Evolutionary conservation across 1,140 invertebrate genomes (phyloP).

Genomic region (Calephelis virginiensis): DNA sequence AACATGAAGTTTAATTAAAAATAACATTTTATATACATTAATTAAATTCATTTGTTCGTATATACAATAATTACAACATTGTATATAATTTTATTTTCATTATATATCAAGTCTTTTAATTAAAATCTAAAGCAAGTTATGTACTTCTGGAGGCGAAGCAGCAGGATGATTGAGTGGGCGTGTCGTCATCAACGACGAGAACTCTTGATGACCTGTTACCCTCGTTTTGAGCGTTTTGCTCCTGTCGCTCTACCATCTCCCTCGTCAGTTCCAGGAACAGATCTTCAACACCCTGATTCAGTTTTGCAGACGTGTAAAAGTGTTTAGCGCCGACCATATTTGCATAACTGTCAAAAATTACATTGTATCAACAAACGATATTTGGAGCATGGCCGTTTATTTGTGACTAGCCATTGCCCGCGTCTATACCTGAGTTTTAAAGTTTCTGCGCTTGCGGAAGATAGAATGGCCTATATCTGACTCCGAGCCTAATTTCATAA

Average conservation of each 20-base stretch:
- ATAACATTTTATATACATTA: slow-evolving; percentile 7
- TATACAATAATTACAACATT: slow-evolving; percentile 15
- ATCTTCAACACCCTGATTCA: slow-evolving; percentile 95
- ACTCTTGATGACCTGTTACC: slow-evolving; percentile 45
- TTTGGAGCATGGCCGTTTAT: no score
- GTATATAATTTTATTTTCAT: slow-evolving; percentile 1
- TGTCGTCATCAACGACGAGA: slow-evolving; percentile 67
- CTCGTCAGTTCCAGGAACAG: slow-evolving; percentile 93
- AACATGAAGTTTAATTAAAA: not conserved
- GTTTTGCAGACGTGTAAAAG: slow-evolving; percentile 96
- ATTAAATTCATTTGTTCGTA: slow-evolving; percentile 15
- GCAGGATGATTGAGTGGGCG: slow-evolving; percentile 50
- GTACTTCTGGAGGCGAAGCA: slow-evolving; percentile 51
- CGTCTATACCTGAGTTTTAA: no score
- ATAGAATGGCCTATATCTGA: no score
- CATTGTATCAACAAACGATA: not conserved
- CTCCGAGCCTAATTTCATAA: no score
- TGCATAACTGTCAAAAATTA: slow-evolving; percentile 58
- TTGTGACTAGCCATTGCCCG: no score
- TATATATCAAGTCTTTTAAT: not conserved
- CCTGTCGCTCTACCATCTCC: slow-evolving; percentile 55
- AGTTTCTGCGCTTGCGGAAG: no score
- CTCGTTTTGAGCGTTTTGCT: slow-evolving; percentile 44
- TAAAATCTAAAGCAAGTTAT: slow-evolving; percentile 23
- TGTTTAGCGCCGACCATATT: slow-evolving; percentile 95